Evolutionary conservation across 2,888 invertebrate genomes (phyloP), one percentile per base, ranked within the genome.

Genomic region (Lepidocyrtoides sp.): DNA sequence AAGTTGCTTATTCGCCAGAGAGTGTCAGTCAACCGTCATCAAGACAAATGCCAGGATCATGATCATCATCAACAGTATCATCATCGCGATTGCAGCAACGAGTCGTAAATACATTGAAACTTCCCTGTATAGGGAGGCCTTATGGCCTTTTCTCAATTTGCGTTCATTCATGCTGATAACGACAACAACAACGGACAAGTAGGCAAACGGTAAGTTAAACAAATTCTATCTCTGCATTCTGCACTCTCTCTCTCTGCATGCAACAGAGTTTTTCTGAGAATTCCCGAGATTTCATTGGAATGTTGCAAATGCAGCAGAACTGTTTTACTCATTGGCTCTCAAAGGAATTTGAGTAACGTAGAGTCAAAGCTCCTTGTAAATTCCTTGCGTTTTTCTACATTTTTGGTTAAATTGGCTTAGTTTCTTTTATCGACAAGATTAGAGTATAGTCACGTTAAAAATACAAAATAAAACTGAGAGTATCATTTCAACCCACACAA

Each of bases 41-140:
- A 44, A 72, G 72, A 72, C 44, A 72, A 72, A 72, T 72, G 72
- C 20, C 72, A 72, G 29, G 72, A 72, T 72, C 44, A 72, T 44
- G 20, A 72, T 41, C 17, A 41, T 72, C 72, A 66, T 0, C n/a
- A n/a, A n/a, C n/a, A n/a, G n/a, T n/a, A n/a, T n/a, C 66, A 32
- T 14, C 66, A 41, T 26, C 26, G 32, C 29, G 8, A n/a, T n/a
- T n/a, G 17, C 23, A n/a, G 57, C 57, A 17, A 23, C 26, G 7
- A n/a, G 23, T 8, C 12, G 57, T 57, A n/a, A n/a, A n/a, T n/a
- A n/a, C 20, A 57, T 8, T n/a, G 2, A 14, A 29, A 8, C 63
- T 32, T 63, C 60, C 23, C 26, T 7, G 12, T 3, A 63, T 12
- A 14, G 20, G 10, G 41, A 41, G 44, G 17, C 72, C 41, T 44